These are phyloP conservation scores for Sebastes diaconus DNA, from an alignment of 2,797 vertebrate species.

Conservation along the genomic window DNA sequence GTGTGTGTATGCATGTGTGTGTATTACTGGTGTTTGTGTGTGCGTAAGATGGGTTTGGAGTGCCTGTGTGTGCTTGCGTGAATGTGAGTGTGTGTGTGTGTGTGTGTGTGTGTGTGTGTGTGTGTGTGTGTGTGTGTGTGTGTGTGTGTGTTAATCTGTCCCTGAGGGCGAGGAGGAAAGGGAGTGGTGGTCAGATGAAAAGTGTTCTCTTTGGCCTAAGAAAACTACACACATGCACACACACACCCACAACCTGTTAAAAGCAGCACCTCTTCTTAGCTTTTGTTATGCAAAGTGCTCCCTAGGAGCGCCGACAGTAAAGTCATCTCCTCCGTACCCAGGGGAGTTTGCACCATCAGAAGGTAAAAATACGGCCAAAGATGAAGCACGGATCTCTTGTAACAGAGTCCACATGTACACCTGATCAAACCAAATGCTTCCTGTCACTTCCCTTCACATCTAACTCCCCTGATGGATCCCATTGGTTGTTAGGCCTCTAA, in stretches of 20 bases:
- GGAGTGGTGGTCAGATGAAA: constrained; percentile 68
- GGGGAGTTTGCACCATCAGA: constrained; percentile 21
- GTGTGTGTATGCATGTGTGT: not conserved
- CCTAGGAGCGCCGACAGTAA: not conserved
- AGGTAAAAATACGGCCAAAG: constrained; percentile 9
- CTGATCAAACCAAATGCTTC: constrained; percentile 14
- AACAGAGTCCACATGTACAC: constrained; percentile 34
- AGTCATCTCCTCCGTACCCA: not conserved
- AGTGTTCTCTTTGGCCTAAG: constrained; percentile 65
- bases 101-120: not conserved
- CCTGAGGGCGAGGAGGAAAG: constrained; percentile 45
- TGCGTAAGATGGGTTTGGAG: not conserved
- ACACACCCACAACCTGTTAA: constrained; percentile 67
- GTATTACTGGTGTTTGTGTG: not conserved
- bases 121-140: not conserved
- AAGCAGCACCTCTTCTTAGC: not conserved
- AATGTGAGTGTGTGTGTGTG: not conserved
- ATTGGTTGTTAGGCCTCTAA: constrained; percentile 10
- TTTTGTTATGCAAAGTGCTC: constrained; percentile 40
- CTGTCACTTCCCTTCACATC: not conserved
- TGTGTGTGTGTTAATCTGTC: constrained; percentile 36
- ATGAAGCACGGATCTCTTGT: constrained; percentile 6
- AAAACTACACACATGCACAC: constrained; percentile 52
- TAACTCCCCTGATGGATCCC: constrained; percentile 15
- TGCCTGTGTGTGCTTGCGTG: not conserved